Base-by-base conservation (phyloP, 2,888 invertebrate species). In the Beris morrisii region DNA sequence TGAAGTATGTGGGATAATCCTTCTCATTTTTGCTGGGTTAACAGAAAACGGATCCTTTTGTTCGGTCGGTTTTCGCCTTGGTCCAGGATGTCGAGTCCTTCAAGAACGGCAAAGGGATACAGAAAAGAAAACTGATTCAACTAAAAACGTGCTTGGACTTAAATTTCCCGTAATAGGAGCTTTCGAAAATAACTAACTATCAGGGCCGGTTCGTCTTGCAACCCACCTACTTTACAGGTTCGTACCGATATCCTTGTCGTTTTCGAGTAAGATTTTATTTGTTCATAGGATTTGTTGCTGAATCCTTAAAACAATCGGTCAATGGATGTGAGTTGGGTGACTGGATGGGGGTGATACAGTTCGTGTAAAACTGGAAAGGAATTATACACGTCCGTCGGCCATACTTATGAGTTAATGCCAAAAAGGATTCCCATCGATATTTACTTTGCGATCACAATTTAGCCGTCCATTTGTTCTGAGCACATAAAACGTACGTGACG, bases 101-200 rank as follows among this genome's bases (percentile, higher is more conserved):
- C 38, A 38, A 38, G 38, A 9, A 38, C 3, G 38, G 38, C 5
- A 50, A 61, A 12, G 38, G 28, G 46, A 30, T 56, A 54, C 53
- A 32, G 44, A 61, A 61, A 61, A 61, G 61, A 38, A 61, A 61
- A 61, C 61, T 61, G 61, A 61, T 61, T 61, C 50, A 61, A 48
- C 30, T 50, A 32, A 61, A 32, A 52, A 61, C 61, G 61, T 61
- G 61, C 61, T 43, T 43, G 52, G 61, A 61, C 48, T 61, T 48
- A n/a, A 52, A 61, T 61, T 61, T 52, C 38, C 50, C 50, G 52
- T 38, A 61, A 52, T 61, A 38, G 22, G 43, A 61, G 50, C 61
- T 52, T 52, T 61, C 22, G 43, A 61, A 61, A 52, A 22, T 61
- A 52, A 30, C 61, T 61, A 61, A 61, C 38, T 52, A 61, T 22